phyloP scores from a whole-genome alignment of 2,113 vertebrate species.

The Mystacornis crossleyi region DNA sequence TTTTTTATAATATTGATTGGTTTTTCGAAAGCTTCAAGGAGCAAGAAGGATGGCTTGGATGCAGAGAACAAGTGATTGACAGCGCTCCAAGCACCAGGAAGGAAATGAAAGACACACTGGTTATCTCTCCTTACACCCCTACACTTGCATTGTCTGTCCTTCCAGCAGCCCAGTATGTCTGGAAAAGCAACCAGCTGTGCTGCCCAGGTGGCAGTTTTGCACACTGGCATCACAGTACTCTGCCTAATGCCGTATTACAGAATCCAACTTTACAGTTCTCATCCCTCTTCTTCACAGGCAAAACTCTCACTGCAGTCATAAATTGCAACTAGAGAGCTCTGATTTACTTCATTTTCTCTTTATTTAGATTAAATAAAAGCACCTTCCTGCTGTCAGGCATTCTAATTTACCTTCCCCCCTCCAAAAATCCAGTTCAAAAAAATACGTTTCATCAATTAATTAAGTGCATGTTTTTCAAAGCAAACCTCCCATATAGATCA shows the following conservation, averaged over 20 bases:
- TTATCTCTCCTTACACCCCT: not conserved
- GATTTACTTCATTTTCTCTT: not conserved
- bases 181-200: not conserved
- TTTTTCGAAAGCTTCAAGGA: not conserved
- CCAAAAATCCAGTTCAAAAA: not conserved
- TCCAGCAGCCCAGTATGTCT: fast-evolving
- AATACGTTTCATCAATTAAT: not conserved
- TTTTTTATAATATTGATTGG: not conserved
- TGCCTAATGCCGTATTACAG: not conserved
- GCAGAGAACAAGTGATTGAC: not conserved
- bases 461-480: not conserved
- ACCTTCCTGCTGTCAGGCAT: not conserved
- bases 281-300: fast-evolving
- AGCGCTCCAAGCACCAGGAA: not conserved
- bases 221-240: not conserved
- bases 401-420: not conserved
- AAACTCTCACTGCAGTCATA: not conserved
- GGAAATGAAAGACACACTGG: not conserved
- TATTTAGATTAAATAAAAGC: not conserved
- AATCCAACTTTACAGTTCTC: not conserved
- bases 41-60: not conserved
- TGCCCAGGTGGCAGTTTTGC: not conserved
- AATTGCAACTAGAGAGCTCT: not conserved
- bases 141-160: not conserved
- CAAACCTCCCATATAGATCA: not conserved